Evolutionary conservation across 92 coral and sea anemone species (phyloP).

Genomic region (Porites rus): DNA sequence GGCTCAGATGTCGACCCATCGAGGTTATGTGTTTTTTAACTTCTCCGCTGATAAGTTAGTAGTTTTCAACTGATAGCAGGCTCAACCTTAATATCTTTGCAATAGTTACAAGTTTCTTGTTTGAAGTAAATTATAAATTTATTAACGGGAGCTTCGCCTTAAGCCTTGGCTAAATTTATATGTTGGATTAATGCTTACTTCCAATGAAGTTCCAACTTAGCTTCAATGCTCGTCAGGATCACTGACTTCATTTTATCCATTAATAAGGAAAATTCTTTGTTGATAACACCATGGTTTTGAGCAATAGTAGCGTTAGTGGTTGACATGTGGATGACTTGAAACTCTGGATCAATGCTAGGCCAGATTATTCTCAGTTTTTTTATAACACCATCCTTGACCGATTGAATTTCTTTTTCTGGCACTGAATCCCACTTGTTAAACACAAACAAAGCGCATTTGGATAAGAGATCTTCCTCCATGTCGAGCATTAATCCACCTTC

Average conservation of each 20-base stretch:
- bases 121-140: too few species aligned
- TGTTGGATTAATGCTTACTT: not conserved
- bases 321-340: constrained; percentile 25
- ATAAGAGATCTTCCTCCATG: not conserved
- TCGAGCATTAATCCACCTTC: too few species aligned
- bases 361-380: not conserved
- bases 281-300: constrained; percentile 7
- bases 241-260: not conserved
- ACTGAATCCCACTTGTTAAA: constrained; percentile 30
- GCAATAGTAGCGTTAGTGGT: not conserved
- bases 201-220: constrained; percentile 19
- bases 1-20: too few species aligned
- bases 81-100: too few species aligned
- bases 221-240: not conserved
- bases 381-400: not conserved
- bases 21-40: too few species aligned
- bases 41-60: too few species aligned
- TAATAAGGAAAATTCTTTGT: not conserved
- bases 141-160: too few species aligned
- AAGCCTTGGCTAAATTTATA: too few species aligned
- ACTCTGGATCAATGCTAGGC: constrained; percentile 1
- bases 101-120: too few species aligned
- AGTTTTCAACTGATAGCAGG: too few species aligned
- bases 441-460: constrained; percentile 31
- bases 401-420: not conserved